These are phyloP conservation scores for Cylas formicarius DNA, from an alignment of 1,140 invertebrate genomes.

Conservation along the genomic window DNA sequence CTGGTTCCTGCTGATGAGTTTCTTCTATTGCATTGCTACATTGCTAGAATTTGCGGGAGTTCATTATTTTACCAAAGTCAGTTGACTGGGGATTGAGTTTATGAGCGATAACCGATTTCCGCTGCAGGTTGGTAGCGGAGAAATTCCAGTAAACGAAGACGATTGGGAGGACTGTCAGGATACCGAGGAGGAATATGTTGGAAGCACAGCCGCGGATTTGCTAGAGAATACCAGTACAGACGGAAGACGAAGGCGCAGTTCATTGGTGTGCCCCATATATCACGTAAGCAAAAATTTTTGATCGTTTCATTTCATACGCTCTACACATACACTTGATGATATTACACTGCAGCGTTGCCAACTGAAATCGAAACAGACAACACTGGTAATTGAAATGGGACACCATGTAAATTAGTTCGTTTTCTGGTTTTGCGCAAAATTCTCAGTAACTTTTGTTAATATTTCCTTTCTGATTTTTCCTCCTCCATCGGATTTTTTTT, in stretches of 20 bases:
- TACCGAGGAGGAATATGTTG: slow-evolving; percentile 47
- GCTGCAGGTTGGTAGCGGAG: slow-evolving; percentile 62
- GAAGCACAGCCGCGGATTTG: slow-evolving; percentile 29
- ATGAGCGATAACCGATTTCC: slow-evolving; percentile 38
- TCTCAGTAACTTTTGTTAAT: too few relatives aligned
- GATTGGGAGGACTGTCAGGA: slow-evolving; percentile 63
- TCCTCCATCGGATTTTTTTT: too few relatives aligned
- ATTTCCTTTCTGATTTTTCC: too few relatives aligned
- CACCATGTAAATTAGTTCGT: too few relatives aligned
- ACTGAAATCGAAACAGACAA: too few relatives aligned
- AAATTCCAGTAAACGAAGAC: slow-evolving; percentile 69
- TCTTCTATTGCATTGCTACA: slow-evolving; percentile 89
- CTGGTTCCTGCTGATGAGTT: slow-evolving; percentile 89
- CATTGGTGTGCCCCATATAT: slow-evolving; percentile 55
- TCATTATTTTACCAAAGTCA: slow-evolving; percentile 62
- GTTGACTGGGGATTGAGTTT: slow-evolving; percentile 8
- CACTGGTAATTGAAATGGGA: too few relatives aligned
- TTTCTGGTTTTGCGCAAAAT: too few relatives aligned
- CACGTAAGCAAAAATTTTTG: slow-evolving; percentile 43
- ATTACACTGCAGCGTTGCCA: too few relatives aligned
- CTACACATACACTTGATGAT: too few relatives aligned
- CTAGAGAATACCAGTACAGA: slow-evolving; percentile 15
- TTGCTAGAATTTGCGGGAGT: slow-evolving; percentile 89
- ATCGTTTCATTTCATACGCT: too few relatives aligned
- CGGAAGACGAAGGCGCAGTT: slow-evolving; percentile 41